phyloP scores from a whole-genome alignment of 1,140 invertebrate species.

The Dufourea novaeangliae region DNA sequence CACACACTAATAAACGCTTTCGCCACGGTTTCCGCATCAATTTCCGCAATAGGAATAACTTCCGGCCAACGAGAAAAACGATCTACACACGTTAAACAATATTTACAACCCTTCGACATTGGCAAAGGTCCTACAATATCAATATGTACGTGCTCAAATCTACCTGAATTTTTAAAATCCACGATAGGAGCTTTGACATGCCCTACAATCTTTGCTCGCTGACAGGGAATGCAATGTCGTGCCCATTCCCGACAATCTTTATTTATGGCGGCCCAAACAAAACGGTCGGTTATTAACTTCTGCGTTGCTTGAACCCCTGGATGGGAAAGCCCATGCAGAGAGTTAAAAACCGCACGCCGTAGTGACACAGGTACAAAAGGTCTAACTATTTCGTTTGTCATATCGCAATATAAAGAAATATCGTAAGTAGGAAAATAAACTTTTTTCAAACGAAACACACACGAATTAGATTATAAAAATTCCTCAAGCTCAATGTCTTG shows the following conservation, averaged over 20 bases:
- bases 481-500: not conserved
- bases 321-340: not conserved
- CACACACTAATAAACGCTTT: not conserved
- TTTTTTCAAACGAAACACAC: not conserved
- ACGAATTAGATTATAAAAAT: too few species aligned
- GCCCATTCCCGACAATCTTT: not conserved
- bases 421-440: too few species aligned
- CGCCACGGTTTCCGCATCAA: slow-evolving; percentile 6
- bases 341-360: not conserved
- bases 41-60: not conserved
- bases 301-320: not conserved
- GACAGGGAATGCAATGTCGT: not conserved
- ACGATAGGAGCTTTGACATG: not conserved
- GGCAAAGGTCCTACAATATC: slow-evolving; percentile 5
- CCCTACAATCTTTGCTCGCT: not conserved
- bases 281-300: not conserved
- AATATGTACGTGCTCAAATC: slow-evolving; percentile 13
- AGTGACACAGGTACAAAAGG: not conserved
- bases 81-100: slow-evolving; percentile 3
- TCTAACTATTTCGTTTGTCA: not conserved
- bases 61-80: slow-evolving; percentile 2
- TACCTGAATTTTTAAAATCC: not conserved
- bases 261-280: not conserved
- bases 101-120: not conserved
- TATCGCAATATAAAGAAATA: too few species aligned